These are phyloP conservation scores for Teleogryllus occipitalis DNA, from an alignment of 1,140 invertebrate genomes.

Conservation along the genomic window DNA sequence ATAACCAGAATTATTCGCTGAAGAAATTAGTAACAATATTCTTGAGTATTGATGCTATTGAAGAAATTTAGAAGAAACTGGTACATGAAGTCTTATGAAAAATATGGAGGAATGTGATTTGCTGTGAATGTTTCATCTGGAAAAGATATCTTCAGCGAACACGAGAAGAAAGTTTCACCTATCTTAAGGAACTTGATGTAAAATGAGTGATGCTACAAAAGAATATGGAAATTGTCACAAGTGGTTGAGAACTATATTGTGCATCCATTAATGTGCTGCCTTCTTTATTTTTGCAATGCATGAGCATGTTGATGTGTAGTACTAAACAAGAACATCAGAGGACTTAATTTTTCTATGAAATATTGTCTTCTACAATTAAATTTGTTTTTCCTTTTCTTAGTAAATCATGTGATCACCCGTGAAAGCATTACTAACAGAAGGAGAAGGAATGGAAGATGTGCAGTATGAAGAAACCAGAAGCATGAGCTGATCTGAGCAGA, in stretches of 20 bases:
- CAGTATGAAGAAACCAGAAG: neutral
- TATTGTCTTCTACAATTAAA: neutral
- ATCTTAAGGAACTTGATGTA: too few species aligned
- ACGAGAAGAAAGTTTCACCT: too few species aligned
- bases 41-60: too few species aligned
- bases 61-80: too few species aligned
- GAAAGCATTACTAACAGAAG: neutral
- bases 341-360: neutral
- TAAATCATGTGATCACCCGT: neutral
- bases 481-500: neutral
- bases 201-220: too few species aligned
- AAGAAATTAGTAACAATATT: too few species aligned
- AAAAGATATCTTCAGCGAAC: too few species aligned
- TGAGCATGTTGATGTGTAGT: constrained; percentile 1
- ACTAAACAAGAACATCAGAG: neutral
- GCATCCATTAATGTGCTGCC: neutral
- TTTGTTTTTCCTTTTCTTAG: neutral
- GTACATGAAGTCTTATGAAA: too few species aligned
- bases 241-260: neutral
- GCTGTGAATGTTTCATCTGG: too few species aligned
- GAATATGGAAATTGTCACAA: too few species aligned
- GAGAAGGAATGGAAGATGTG: neutral
- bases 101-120: too few species aligned
- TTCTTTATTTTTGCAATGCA: neutral
- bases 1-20: too few species aligned